Evolutionary conservation across 2,113 vertebrate genomes (phyloP), one percentile per base, ranked within the genome.

Genomic region (Chionodraco myersi): DNA sequence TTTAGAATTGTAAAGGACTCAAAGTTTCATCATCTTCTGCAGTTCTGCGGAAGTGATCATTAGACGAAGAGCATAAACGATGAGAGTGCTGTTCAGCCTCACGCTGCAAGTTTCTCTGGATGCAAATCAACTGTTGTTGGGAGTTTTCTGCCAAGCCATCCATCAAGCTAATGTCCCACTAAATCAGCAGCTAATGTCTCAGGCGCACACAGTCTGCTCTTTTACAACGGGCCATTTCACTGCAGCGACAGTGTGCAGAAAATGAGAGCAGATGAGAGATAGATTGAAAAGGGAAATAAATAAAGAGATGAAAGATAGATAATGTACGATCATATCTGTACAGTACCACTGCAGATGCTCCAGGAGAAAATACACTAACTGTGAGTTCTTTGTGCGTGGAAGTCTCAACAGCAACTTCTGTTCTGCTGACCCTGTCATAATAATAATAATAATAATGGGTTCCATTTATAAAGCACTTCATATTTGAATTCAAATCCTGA

Each of bases 131-230:
- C 76, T 84, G 85, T 90, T 92, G 89, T 91, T 89, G 75, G 69
- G 84, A 87, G 81, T 90, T 87, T 89, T 90, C 64, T 86, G 75
- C 84, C 61, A 51, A 30, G 74, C 82, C 83, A 93, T 94, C 91
- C 77, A 92, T 94, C 92, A 93, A 90, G 75, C 89, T 94, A 94
- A 94, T 94, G 91, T 90, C 87, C 85, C 91, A 92, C 92, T 94
- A 92, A 92, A 94, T 93, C 91, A 94, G 91, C 86, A 86, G 89
- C 88, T 92, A 93, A 93, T 92, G 91, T 89, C 72, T 87, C 87
- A 91, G 88, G 90, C 83, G 59, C 83, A 89, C 86, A 87, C 90
- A 91, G 82, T 70, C 88, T 91, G 89, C 92, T 89, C 84, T 76
- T 80, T 77, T 70, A 83, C 65, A 90, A 87, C 87, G 90, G 86